Conservation (phyloP, 1,140 invertebrate genomes). For the Aculops lycopersici region DNA sequence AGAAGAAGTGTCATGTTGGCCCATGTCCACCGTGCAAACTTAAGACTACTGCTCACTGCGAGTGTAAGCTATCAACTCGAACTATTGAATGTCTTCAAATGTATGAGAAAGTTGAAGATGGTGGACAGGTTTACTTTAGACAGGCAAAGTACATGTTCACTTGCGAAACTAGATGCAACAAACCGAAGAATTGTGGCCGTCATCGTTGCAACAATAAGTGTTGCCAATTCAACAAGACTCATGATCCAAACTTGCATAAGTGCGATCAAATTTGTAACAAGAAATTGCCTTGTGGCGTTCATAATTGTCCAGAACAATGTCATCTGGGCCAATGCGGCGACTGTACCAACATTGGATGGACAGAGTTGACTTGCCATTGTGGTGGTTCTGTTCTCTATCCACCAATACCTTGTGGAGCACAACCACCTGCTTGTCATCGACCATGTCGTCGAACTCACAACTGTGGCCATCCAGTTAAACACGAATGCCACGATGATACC, state of each 20-base stretch:
- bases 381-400: slow-evolving; percentile 49
- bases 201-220: slow-evolving; percentile 59
- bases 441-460: slow-evolving; percentile 38
- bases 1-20: slow-evolving; percentile 37
- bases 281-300: slow-evolving; percentile 32
- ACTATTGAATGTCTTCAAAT: slow-evolving; percentile 56
- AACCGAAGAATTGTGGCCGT: slow-evolving; percentile 47
- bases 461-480: slow-evolving; percentile 44
- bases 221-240: slow-evolving; percentile 26
- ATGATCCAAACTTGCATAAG: slow-evolving; percentile 31
- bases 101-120: too few species aligned
- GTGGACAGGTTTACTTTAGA: too few species aligned
- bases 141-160: too few species aligned
- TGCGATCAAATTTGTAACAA: slow-evolving; percentile 44
- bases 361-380: slow-evolving; percentile 68
- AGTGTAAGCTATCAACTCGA: slow-evolving; percentile 57
- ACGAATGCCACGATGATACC: slow-evolving; percentile 35
- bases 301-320: slow-evolving; percentile 55
- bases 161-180: slow-evolving; percentile 58
- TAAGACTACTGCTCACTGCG: slow-evolving; percentile 39
- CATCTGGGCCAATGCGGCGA: slow-evolving; percentile 53
- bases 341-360: slow-evolving; percentile 50
- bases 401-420: slow-evolving; percentile 60
- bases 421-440: slow-evolving; percentile 36
- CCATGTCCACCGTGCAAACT: slow-evolving; percentile 46